Conservation (phyloP, 1,140 invertebrate species). For the Daktulosphaira vitifoliae region DNA sequence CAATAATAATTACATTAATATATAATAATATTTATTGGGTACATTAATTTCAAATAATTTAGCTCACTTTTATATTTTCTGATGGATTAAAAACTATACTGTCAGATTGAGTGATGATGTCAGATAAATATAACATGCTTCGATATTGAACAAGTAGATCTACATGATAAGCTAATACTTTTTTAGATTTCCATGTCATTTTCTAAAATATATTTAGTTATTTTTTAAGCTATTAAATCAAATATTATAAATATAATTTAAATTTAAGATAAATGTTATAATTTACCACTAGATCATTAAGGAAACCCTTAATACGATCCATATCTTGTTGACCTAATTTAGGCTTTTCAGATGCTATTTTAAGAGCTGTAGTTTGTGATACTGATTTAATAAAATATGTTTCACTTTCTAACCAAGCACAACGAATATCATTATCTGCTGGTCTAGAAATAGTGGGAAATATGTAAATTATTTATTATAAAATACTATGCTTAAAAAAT, state of each 20-base stretch:
- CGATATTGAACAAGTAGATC: background rate
- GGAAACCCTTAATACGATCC: constrained; percentile 74
- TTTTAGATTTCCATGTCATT: constrained; percentile 16
- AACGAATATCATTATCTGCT: constrained; percentile 49
- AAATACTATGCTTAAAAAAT: constrained; percentile 30
- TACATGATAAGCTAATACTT: constrained; percentile 6
- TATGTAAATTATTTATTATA: no score
- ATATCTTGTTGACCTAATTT: constrained; percentile 68
- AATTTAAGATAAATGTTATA: background rate
- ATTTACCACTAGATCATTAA: constrained; percentile 54
- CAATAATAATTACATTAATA: no score
- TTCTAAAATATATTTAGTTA: constrained; percentile 8
- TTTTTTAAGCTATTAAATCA: no score
- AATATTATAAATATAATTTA: background rate
- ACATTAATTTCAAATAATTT: no score
- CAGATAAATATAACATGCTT: constrained; percentile 1
- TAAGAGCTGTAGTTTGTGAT: constrained; percentile 57
- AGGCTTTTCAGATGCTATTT: constrained; percentile 51
- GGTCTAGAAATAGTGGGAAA: constrained; percentile 41
- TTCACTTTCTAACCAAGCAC: constrained; percentile 64
- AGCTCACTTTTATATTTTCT: background rate
- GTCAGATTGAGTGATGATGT: background rate
- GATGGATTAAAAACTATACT: constrained; percentile 2
- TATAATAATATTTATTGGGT: no score
- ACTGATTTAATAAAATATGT: constrained; percentile 66